These are phyloP conservation scores for Urocitellus parryii DNA, from an alignment of 2,113 vertebrate genomes.

Conservation along the genomic window DNA sequence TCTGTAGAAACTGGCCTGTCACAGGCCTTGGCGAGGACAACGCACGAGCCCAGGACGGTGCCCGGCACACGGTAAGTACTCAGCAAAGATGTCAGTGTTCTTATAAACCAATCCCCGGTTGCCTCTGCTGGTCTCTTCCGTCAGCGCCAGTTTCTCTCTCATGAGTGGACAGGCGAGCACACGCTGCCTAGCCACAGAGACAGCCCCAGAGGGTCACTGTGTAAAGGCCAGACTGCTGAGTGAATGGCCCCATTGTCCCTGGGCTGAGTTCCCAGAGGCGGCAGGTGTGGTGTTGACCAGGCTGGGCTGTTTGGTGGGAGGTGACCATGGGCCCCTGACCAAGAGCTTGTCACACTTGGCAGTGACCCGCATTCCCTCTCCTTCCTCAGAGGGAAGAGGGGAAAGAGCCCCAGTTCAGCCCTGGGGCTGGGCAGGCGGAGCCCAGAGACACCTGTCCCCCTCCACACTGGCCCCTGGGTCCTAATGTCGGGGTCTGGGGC, in stretches of 20 bases:
- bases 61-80: background rate
- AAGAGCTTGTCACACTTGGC: conserved; percentile 6
- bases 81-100: background rate
- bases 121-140: background rate
- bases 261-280: conserved; percentile 44
- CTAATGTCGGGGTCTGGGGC: background rate
- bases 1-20: background rate
- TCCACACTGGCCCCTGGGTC: background rate
- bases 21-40: background rate
- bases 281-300: conserved; percentile 68
- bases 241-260: conserved; percentile 76
- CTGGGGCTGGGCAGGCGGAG: background rate
- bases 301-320: conserved; percentile 22
- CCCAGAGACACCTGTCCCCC: accelerated
- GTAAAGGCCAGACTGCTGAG: background rate
- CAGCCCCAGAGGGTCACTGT: conserved; percentile 61
- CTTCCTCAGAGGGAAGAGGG: background rate
- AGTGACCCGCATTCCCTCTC: background rate
- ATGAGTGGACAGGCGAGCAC: background rate
- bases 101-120: background rate
- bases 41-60: too few species aligned
- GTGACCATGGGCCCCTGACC: conserved; percentile 58
- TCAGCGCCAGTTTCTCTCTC: background rate
- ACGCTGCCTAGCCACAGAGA: background rate
- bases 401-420: background rate